A percentile compares a stretch with the other conserved stretches of the same genome.
Conservation (phyloP, 2,888 invertebrate species). For the Acronicta leporina region DNA sequence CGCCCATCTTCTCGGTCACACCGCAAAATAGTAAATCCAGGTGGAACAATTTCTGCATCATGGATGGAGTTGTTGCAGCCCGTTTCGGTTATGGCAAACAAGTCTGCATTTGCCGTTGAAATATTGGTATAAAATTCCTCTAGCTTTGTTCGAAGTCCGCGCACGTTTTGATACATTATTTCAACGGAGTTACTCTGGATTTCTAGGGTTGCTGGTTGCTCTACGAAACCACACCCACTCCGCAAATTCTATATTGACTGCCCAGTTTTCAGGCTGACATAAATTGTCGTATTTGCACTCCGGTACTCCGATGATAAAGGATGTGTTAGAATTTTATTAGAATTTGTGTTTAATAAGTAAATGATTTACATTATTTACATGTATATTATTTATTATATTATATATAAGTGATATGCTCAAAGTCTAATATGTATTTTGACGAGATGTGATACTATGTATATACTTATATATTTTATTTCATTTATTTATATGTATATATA, state of each 20-base stretch:
- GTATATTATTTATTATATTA: no score
- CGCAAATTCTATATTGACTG: slow-evolving; percentile 44
- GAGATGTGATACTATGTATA: no score
- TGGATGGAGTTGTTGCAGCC: slow-evolving; percentile 10
- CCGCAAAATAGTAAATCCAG: slow-evolving; percentile 8
- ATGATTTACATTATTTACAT: no score
- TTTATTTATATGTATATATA: no score
- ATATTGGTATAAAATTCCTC: slow-evolving; percentile 25
- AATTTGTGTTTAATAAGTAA: no score
- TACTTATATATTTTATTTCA: no score
- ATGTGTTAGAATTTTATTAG: no score
- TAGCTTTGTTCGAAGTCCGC: slow-evolving; percentile 14
- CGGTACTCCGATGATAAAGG: slow-evolving; percentile 50
- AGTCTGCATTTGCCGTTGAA: slow-evolving; percentile 19
- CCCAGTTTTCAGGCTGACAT: slow-evolving; percentile 39
- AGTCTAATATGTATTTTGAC: no score
- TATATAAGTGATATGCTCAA: no score
- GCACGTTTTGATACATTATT: slow-evolving; percentile 20
- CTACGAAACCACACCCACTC: slow-evolving; percentile 57
- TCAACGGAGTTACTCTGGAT: neutral
- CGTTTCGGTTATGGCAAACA: slow-evolving; percentile 48
- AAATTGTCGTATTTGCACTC: slow-evolving; percentile 41
- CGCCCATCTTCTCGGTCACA: slow-evolving; percentile 13
- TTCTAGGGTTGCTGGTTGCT: slow-evolving; percentile 7
- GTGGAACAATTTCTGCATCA: slow-evolving; percentile 11